A percentile compares a stretch with the other conserved stretches of the same genome.
Conservation (phyloP, 2,888 invertebrate genomes). For the Melanargia galathea region DNA sequence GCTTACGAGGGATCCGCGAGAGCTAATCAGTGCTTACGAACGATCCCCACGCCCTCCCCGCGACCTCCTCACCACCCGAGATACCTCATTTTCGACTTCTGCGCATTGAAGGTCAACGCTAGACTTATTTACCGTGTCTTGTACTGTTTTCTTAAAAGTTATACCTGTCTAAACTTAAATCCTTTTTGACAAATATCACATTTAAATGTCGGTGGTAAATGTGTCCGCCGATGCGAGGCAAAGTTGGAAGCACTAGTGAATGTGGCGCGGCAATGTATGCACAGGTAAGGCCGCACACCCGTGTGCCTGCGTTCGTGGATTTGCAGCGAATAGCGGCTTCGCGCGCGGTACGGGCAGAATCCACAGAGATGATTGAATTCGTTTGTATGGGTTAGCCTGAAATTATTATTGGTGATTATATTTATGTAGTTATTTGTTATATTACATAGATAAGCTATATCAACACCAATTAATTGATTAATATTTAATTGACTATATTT, state of each 20-base stretch:
- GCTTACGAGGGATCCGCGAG: too few species aligned
- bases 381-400: slow-evolving; percentile 15
- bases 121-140: too few species aligned
- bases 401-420: background rate
- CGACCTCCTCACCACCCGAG: too few species aligned
- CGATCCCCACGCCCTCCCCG: too few species aligned
- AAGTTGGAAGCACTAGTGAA: slow-evolving; percentile 15
- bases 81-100: too few species aligned
- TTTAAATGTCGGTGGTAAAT: background rate
- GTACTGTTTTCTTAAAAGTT: background rate
- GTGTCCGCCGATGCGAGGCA: slow-evolving; percentile 11
- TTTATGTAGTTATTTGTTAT: background rate
- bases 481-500: too few species aligned
- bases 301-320: slow-evolving; percentile 19
- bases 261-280: background rate
- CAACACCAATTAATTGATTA: too few species aligned
- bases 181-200: slow-evolving; percentile 9
- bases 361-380: background rate
- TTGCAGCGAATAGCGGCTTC: background rate
- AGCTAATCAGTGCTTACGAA: too few species aligned
- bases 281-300: slow-evolving; percentile 10
- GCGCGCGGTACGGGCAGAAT: slow-evolving; percentile 3
- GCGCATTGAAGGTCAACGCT: too few species aligned
- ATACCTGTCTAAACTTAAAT: slow-evolving; percentile 21
- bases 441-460: background rate